A percentile compares a stretch with the other conserved stretches of the same genome.
Conservation (phyloP, 1,140 invertebrate genomes). For the Oscheius sp. region DNA sequence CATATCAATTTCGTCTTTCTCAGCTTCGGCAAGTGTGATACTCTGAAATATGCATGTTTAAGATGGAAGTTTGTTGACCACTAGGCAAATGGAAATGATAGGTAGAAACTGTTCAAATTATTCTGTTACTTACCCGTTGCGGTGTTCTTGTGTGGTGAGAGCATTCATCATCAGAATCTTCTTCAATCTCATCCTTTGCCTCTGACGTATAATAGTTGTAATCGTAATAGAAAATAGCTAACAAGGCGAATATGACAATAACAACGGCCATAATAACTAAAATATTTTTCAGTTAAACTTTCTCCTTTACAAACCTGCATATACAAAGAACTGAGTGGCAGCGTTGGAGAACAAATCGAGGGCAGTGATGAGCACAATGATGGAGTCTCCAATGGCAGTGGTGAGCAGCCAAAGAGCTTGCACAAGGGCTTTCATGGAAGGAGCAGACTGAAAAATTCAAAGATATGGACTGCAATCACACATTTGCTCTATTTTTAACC, state of each 20-base stretch:
- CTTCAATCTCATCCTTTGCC: slow-evolving; percentile 15
- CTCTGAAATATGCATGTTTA: not conserved
- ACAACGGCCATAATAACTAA: slow-evolving; percentile 30
- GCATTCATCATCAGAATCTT: slow-evolving; percentile 9
- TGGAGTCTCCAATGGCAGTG: slow-evolving; percentile 82
- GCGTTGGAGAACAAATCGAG: slow-evolving; percentile 68
- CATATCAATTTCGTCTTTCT: not conserved
- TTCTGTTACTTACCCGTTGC: not conserved
- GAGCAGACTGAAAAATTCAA: slow-evolving; percentile 63
- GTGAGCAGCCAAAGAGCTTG: slow-evolving; percentile 85
- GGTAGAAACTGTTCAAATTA: no score
- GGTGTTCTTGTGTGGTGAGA: not conserved
- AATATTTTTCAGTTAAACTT: slow-evolving; percentile 9
- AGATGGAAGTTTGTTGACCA: no score
- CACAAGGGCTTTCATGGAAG: slow-evolving; percentile 69
- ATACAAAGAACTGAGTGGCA: slow-evolving; percentile 58
- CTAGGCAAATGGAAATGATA: no score
- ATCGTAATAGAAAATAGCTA: slow-evolving; percentile 43
- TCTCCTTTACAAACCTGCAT: slow-evolving; percentile 4
- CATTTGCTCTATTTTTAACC: no score
- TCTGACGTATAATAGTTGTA: slow-evolving; percentile 39
- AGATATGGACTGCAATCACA: no score
- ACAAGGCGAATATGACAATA: slow-evolving; percentile 34
- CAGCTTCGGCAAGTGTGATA: not conserved
- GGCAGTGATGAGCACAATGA: slow-evolving; percentile 82